phyloP scores from a whole-genome alignment of 2,113 vertebrate species.

The Anhinga anhinga region DNA sequence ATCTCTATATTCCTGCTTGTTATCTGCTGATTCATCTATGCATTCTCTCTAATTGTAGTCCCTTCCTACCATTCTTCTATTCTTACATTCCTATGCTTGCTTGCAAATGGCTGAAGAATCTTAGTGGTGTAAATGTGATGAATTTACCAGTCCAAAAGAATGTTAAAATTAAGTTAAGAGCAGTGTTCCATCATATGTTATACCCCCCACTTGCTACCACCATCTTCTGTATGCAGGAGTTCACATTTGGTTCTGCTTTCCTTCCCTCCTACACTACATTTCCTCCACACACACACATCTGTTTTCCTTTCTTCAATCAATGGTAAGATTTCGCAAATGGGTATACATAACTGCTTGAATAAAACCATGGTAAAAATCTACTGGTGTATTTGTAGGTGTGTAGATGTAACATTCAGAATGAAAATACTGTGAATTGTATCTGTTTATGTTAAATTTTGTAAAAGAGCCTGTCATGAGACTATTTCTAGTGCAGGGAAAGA shows the following conservation, averaged over 20 bases:
- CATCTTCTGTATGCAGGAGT: not conserved
- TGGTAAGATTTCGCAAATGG: not conserved
- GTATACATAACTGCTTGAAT: not conserved
- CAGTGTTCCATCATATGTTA: not conserved
- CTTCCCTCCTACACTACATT: not conserved
- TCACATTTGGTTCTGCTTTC: slow-evolving; percentile 5
- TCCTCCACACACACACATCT: not conserved
- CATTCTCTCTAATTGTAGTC: not conserved
- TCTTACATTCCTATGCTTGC: not conserved
- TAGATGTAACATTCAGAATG: not conserved
- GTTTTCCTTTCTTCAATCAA: not conserved
- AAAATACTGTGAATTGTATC: not conserved
- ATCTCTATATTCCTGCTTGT: not conserved
- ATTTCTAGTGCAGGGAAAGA: not conserved
- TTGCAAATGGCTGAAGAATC: not conserved
- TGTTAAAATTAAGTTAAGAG: not conserved
- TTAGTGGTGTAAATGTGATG: not conserved
- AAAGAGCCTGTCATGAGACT: not conserved
- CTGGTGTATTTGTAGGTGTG: not conserved
- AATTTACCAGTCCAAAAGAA: not conserved
- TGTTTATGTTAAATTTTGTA: not conserved
- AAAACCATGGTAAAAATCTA: not conserved
- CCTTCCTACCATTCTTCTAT: not conserved
- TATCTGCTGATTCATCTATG: not conserved
- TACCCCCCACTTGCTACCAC: not conserved